Evolutionary conservation across 2,888 invertebrate species (phyloP), one percentile per base, ranked within the genome.

Genomic region (Drosophila dives): DNA sequence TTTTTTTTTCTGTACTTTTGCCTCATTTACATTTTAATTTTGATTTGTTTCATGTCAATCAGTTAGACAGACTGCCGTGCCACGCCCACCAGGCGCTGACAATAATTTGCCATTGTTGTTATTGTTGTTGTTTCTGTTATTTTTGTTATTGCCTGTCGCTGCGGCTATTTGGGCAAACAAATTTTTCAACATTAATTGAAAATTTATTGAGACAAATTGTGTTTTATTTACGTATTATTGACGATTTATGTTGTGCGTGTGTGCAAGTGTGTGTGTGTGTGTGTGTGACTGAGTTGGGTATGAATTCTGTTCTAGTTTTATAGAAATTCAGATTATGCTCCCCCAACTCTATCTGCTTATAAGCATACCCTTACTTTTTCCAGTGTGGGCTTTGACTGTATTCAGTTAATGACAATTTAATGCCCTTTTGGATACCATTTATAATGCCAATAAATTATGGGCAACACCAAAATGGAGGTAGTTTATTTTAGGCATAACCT

Each of bases 191-290:
- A 71, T 80, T 86, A 86, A 86, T 89, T 86, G 85, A 85, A 89
- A 89, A 89, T 86, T 89, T 89, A 89, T 86, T 89, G 82, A 86
- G 89, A 86, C 86, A 86, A 86, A 81, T 81, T 83, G 77, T 83
- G 64, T 73, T 83, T 81, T 75, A 80, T 81, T 80, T 77, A 61
- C 68, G 70, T 62, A 83, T 80, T 83, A 81, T 75, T 75, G 75
- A 64, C 72, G 56, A 36, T 36, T 53, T 38, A 23, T 33, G 20
- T 53, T 48, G 32, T 5, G 5, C 36, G 11, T 23, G n/a, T 48
- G 23, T 50, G 2, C 20, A 53, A 58, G 23, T 20, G 32, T 40
- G 12, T 42, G 40, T 40, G 20, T 62, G 45, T 62, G 45, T 56
- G 58, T 17, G 51, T 63, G 51, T 56, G 29, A 63, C 23, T 49